Evolutionary conservation across 2,888 invertebrate genomes (phyloP).

Genomic region (Entomobrya multifasciata): DNA sequence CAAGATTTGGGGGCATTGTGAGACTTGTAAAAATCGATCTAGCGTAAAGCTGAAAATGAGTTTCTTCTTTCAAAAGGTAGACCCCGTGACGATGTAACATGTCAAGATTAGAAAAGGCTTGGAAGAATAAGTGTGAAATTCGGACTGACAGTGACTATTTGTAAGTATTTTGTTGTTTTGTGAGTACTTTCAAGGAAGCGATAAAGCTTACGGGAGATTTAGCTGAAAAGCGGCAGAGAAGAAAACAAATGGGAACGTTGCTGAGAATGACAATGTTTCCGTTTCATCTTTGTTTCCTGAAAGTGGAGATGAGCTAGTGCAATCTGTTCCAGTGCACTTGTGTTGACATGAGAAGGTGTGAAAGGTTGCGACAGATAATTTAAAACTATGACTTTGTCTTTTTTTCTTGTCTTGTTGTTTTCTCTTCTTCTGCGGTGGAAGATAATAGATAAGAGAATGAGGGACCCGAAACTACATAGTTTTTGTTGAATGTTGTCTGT

Average conservation of each 20-base stretch:
- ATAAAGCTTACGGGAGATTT: not conserved
- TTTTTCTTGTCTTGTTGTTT: slow-evolving; percentile 17
- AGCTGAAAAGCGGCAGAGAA: not conserved
- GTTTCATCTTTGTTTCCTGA: too few species aligned
- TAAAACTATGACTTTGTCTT: slow-evolving; percentile 55
- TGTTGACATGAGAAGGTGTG: slow-evolving; percentile 69
- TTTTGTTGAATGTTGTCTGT: slow-evolving; percentile 43
- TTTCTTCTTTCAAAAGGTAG: not conserved
- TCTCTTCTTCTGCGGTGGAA: slow-evolving; percentile 38
- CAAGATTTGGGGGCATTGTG: not conserved
- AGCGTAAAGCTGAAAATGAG: not conserved
- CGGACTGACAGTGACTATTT: slow-evolving; percentile 16
- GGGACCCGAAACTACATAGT: not conserved
- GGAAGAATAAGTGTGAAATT: slow-evolving; percentile 37
- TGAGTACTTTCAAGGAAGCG: not conserved
- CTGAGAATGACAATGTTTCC: not conserved
- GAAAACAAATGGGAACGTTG: not conserved
- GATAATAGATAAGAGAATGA: not conserved
- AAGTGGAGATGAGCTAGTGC: not conserved
- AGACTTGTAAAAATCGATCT: too few species aligned
- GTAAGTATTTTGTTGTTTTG: too few species aligned
- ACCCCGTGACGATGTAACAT: slow-evolving; percentile 18
- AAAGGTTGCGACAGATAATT: slow-evolving; percentile 67
- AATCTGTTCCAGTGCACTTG: slow-evolving; percentile 19
- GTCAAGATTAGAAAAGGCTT: slow-evolving; percentile 8